These are phyloP conservation scores for Diogma glabrata DNA, from an alignment of 2,888 invertebrate genomes.

Conservation along the genomic window DNA sequence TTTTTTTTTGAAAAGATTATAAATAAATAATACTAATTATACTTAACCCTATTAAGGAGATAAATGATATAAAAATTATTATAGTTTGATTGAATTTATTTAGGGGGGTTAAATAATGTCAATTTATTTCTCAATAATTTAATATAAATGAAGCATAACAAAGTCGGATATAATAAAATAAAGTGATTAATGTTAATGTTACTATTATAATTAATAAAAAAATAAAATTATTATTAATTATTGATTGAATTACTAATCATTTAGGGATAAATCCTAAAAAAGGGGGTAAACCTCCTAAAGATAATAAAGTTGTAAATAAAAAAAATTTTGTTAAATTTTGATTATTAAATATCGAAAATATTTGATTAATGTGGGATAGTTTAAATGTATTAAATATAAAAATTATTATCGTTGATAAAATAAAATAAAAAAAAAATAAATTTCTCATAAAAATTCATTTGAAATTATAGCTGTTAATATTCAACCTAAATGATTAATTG, in stretches of 20 bases:
- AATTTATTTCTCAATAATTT: background rate
- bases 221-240: background rate
- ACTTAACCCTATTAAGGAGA: background rate
- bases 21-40: background rate
- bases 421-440: conserved; percentile 31
- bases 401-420: conserved; percentile 38
- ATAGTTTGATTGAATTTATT: conserved; percentile 32
- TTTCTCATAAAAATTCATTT: background rate
- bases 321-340: conserved; percentile 38
- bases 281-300: conserved; percentile 46
- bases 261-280: conserved; percentile 36
- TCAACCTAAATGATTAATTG: too few relatives aligned
- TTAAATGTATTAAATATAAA: conserved; percentile 39
- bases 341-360: conserved; percentile 35
- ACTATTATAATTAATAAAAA: background rate
- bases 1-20: too few relatives aligned
- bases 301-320: conserved; percentile 42
- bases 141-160: background rate
- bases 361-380: conserved; percentile 41
- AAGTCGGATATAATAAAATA: background rate
- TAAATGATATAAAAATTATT: background rate
- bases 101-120: background rate
- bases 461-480: background rate
- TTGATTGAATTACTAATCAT: conserved; percentile 29
- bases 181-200: background rate